Evolutionary conservation across 2,888 invertebrate genomes (phyloP).

Genomic region (Abrostola triplasia): DNA sequence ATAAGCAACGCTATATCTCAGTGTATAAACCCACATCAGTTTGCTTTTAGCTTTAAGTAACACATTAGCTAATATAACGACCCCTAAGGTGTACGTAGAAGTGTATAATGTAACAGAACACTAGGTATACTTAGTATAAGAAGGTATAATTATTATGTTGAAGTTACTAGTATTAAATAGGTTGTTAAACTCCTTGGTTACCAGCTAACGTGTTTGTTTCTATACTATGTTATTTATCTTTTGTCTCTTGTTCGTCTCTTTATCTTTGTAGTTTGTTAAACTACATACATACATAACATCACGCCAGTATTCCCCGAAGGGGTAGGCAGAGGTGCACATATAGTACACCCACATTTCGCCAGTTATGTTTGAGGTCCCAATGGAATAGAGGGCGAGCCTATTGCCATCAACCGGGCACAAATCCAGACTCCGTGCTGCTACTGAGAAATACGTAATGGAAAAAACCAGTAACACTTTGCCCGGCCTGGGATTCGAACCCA

Average conservation of each 20-base stretch:
- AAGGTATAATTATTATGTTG: conserved; percentile 20
- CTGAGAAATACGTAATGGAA: too few relatives aligned
- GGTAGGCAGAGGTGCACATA: too few relatives aligned
- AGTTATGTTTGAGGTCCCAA: too few relatives aligned
- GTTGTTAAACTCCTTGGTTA: conserved; percentile 14
- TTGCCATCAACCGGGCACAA: too few relatives aligned
- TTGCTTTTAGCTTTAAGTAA: conserved; percentile 13
- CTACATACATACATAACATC: too few relatives aligned
- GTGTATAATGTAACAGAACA: background rate
- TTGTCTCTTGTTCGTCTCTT: background rate
- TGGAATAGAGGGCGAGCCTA: too few relatives aligned
- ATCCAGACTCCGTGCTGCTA: too few relatives aligned
- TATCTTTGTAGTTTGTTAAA: conserved; percentile 6
- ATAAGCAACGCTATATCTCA: background rate
- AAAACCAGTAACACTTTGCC: too few relatives aligned
- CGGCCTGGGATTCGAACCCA: too few relatives aligned
- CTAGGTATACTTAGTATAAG: conserved; percentile 21
- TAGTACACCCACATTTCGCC: too few relatives aligned
- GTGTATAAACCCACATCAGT: background rate
- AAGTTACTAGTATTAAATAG: conserved; percentile 5
- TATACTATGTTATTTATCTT: conserved; percentile 11
- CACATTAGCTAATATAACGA: conserved; percentile 21
- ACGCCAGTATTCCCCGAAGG: too few relatives aligned
- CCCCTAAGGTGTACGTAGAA: conserved; percentile 16
- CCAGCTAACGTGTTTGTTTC: conserved; percentile 6